Base-by-base conservation (phyloP, 2,797 vertebrate genomes). In the Menidia menidia region DNA sequence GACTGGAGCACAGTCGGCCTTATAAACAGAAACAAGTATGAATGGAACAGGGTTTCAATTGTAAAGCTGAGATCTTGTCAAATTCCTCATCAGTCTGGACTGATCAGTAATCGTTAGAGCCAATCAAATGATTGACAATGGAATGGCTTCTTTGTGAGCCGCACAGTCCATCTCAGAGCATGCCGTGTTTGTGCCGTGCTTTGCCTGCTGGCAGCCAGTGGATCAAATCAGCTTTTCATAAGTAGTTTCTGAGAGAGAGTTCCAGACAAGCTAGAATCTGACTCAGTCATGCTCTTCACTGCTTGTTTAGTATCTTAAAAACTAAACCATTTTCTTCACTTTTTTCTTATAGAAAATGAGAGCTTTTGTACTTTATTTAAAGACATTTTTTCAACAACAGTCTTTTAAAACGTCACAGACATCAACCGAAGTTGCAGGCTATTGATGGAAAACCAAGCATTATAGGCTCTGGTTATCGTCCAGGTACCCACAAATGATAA, bases 1-100 rank as follows among this genome's bases (percentile, higher is more conserved):
- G 67, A n/a, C 44, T 18, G 43, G 41, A 54, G 32, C 53, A 54
- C 7, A 60, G 31, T 65, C 44, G 75, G 68, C 73, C 81, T 54
- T 81, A 48, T 64, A 64, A 62, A 55, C 64, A 77, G 52, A 18
- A 59, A 18, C 30, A 50, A 44, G 41, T 32, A 35, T 30, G 6
- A 41, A 35, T 30, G 6, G 35, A 52, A 51, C 1, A 14, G 39
- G 47, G 9, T 13, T 66, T 50, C 8, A 15, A 19, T 42, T 60
- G 33, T 55, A 33, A 67, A 58, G 12, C 44, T 33, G 30, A 9
- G 1, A 25, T 25, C 25, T 25, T 25, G 25, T 25, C 25, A 32
- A 19, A 61, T 13, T 56, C 57, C 60, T 32, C 2, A 59, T 52
- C 2, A 16, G 43, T 62, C 18, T 16, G 35, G 25, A 25, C 25